Conservation (phyloP, 2,888 invertebrate genomes). For the Anthophora plumipes region DNA sequence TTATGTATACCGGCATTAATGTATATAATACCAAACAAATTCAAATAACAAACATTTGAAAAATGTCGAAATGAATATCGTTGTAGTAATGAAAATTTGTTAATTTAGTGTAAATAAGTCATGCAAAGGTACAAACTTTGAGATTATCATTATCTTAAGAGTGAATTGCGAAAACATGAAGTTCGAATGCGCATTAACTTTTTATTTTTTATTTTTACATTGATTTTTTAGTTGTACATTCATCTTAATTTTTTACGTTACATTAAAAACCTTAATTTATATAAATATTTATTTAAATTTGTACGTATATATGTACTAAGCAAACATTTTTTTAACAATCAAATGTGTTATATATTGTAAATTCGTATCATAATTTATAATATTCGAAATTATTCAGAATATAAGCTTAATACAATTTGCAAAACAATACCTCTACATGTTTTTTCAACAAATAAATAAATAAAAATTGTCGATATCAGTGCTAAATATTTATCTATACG, state of each 20-base stretch:
- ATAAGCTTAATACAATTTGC: background rate
- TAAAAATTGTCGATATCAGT: constrained; percentile 18
- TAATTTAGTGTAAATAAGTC: background rate
- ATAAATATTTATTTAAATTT: background rate
- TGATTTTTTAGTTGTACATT: background rate
- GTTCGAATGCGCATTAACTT: background rate
- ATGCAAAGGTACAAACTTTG: background rate
- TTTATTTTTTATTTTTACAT: background rate
- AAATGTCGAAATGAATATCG: background rate
- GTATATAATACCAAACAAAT: background rate
- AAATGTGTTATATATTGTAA: background rate
- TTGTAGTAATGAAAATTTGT: background rate
- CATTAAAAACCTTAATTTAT: background rate
- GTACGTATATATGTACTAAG: background rate
- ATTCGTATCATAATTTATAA: background rate
- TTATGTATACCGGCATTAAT: background rate
- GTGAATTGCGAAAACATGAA: constrained; percentile 5
- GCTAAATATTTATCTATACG: background rate
- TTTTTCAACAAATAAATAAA: background rate
- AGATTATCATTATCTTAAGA: constrained; percentile 19
- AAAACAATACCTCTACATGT: background rate
- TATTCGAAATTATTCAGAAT: background rate
- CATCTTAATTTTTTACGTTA: background rate
- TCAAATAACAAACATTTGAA: background rate
- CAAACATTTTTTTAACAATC: background rate